Base-by-base conservation (phyloP, 2,797 vertebrate species). In the Sternotherus odoratus region DNA sequence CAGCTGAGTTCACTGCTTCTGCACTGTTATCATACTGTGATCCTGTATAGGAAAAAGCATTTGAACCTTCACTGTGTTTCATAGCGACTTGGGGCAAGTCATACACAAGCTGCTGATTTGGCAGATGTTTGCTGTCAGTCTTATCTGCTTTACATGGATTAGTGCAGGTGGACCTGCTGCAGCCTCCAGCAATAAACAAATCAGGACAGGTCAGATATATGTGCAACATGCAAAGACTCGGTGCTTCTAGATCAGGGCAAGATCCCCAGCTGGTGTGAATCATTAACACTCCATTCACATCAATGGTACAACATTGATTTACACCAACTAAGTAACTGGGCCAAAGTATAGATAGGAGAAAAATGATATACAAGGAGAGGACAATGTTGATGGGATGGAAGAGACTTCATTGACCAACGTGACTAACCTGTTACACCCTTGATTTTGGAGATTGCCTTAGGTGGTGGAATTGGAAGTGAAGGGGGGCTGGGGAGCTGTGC, bases 401-500 rank as follows among this genome's bases (percentile, higher is more conserved):
- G 74, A 60, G 9, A 36, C 79, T 51, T 85, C 17, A 23, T n/a
- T 49, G 66, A 53, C 43, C 54, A 36, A 48, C 3, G 0, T 33
- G 77, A 97, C 98, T 80, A 85, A 98, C 98, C 98, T 98, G 98
- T 83, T 90, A 97, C 4, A 3, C 75, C 97, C 92, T 98, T 98
- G 89, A 96, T 88, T 97, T 98, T 98, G 96, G 96, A 95, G 83
- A 95, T 94, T 72, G 96, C 94, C 97, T 98, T 98, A 79, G 98
- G 98, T 6, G 97, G 98, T 1, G 97, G 97, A 63, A 97, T 96
- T 89, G 98, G 98, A 96, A 98, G 96, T 90, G 97, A 85, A 0
- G 97, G 98, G 63, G 98, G 98, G 85, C 98, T 98, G 90, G 98
- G 97, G 86, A 98, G 97, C 96, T 98, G 98, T 77, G 97, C 97